Percentiles rank a stretch among this genome's conserved stretches.
Evolutionary conservation across 2,797 vertebrate genomes (phyloP).

Genomic region (Mastacembelus armatus): DNA sequence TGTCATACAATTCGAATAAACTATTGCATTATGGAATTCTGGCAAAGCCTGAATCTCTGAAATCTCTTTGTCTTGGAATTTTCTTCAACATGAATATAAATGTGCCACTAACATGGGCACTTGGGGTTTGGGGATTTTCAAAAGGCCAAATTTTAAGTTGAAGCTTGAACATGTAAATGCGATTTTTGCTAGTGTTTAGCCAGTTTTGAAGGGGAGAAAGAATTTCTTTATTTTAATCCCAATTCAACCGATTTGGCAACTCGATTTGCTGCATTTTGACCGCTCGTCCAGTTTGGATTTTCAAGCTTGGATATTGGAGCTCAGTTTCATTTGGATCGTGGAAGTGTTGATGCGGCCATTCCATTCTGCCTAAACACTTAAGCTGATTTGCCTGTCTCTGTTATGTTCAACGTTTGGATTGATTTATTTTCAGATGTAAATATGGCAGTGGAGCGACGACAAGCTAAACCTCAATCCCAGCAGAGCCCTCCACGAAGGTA

Average conservation of each 20-base stretch:
- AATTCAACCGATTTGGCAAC: slow-evolving; percentile 33
- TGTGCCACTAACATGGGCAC: neutral
- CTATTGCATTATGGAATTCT: slow-evolving; percentile 36
- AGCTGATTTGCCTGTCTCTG: slow-evolving; percentile 74
- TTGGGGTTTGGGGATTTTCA: slow-evolving; percentile 4
- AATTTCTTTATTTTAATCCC: slow-evolving; percentile 6
- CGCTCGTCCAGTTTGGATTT: slow-evolving; percentile 60
- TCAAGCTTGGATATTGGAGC: slow-evolving; percentile 60
- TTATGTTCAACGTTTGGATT: slow-evolving; percentile 99
- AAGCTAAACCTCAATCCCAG: slow-evolving; percentile 95
- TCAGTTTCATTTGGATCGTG: slow-evolving; percentile 72
- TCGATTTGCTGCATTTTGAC: slow-evolving; percentile 59
- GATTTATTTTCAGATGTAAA: slow-evolving; percentile 99
- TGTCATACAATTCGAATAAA: slow-evolving; percentile 46
- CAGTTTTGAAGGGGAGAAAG: slow-evolving; percentile 7
- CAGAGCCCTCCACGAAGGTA: slow-evolving; percentile 99
- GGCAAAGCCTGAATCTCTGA: slow-evolving; percentile 35
- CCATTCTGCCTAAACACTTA: slow-evolving; percentile 67
- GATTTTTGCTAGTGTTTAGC: neutral
- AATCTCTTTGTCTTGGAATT: slow-evolving; percentile 17
- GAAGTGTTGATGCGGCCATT: slow-evolving; percentile 57
- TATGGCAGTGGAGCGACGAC: slow-evolving; percentile 99
- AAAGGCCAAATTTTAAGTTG: slow-evolving; percentile 18
- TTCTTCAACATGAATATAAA: slow-evolving; percentile 4
- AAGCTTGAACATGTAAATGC: neutral